phyloP scores from a whole-genome alignment of 2,797 vertebrate species.

The Hapalemur alaotrensis region DNA sequence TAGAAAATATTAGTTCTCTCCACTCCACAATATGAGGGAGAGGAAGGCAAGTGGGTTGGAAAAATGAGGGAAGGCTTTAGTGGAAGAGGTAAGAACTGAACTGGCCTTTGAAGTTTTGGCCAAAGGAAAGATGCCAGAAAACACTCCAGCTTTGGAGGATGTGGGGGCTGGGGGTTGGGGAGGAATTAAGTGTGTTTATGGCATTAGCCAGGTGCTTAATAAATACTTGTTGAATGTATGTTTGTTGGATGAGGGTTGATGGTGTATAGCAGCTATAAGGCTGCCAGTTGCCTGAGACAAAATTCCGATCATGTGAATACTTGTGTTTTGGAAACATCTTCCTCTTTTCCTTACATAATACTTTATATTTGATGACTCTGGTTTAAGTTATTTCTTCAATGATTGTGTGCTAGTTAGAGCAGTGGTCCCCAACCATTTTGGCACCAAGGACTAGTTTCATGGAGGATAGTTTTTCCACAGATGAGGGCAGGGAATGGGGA shows the following conservation, averaged over 20 bases:
- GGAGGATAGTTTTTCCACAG: too few species aligned
- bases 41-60: background rate
- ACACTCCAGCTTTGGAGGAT: background rate
- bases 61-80: background rate
- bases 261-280: background rate
- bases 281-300: background rate
- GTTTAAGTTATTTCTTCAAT: conserved; percentile 12
- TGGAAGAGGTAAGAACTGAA: background rate
- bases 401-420: conserved; percentile 11
- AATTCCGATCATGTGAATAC: background rate
- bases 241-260: background rate
- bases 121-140: background rate
- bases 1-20: background rate
- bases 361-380: background rate
- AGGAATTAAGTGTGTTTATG: background rate
- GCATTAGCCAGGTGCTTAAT: background rate
- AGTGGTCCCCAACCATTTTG: too few species aligned
- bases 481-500: too few species aligned
- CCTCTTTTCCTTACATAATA: background rate
- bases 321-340: conserved; percentile 1
- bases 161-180: background rate
- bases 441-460: too few species aligned
- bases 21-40: background rate
- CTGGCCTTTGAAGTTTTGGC: background rate
- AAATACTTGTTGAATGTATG: background rate